Base-by-base conservation (phyloP, 2,888 invertebrate genomes). In the Athalia rosae region DNA sequence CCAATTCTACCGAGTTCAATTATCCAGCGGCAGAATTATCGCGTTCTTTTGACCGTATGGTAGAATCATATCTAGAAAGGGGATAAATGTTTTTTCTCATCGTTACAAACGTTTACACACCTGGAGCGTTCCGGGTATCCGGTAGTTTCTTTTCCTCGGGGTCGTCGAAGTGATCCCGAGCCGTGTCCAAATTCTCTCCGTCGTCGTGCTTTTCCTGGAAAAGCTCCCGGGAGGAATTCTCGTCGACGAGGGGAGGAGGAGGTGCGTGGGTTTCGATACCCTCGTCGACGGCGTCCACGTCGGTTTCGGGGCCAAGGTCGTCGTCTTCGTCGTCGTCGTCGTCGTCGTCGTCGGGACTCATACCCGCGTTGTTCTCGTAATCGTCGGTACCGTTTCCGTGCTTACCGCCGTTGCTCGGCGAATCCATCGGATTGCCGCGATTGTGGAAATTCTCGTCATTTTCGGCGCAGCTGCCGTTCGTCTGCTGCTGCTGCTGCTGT, bases 251-350 rank as follows among this genome's bases (percentile, higher is more conserved):
- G 53, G 90, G 88, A 28, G 90, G 78, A 53, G 90, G 88, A 28
- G 90, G 78, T 78, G 79, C 77, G 59, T 73, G 66, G 50, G 47
- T 88, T 77, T 43, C 77, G 4, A 62, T 9, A 3, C 90, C 90
- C 79, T 93, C 93, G 81, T 93, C 92, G 77, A 93, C 92, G 45
- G 93, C 92, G 88, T 95, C 95, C 8, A 95, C 95, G 81, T 95
- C 94, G 0, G 95, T 95, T 90, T 95, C 95, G 0, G 95, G 95
- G 3, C 95, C 95, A 81, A 95, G 92, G 89, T 95, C 94, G 79
- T 93, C 93, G 83, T 93, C 93, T 83, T 93, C 93, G 82, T 90
- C 91, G 76, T 89, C 89, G 4, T 91, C 91, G 82, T 90, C 87
- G 80, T 91, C 91, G 41, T 91, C 90, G 63, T 73, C 43, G 88